A percentile compares a stretch with the other conserved stretches of the same genome.
Evolutionary conservation across 2,888 invertebrate species (phyloP).

Genomic region (Brachyptera risi): DNA sequence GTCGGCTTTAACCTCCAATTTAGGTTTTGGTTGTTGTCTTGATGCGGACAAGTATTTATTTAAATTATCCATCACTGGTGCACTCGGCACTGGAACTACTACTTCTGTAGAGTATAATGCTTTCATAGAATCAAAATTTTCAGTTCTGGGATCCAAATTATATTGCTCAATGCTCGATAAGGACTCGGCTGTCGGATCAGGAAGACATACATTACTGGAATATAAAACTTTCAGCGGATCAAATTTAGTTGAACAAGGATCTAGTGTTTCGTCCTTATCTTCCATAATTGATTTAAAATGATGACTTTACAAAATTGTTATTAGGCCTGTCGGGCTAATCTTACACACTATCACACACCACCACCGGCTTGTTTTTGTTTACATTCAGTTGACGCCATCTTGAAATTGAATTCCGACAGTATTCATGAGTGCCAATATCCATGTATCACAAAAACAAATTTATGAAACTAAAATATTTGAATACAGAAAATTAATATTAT

Average conservation of each 20-base stretch:
- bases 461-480: not conserved
- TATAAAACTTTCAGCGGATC: conserved; percentile 9
- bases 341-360: not conserved
- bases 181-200: not conserved
- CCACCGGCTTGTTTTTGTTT: conserved; percentile 1
- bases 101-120: conserved; percentile 59
- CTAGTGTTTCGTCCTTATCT: not conserved
- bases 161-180: not conserved
- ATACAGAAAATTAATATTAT: conserved; percentile 30
- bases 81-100: conserved; percentile 52
- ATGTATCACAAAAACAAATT: no score
- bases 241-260: not conserved
- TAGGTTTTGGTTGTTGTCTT: not conserved
- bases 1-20: conserved; percentile 42
- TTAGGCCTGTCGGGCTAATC: no score
- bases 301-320: not conserved
- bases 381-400: conserved; percentile 1
- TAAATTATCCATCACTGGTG: conserved; percentile 65
- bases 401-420: not conserved
- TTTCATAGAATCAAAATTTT: conserved; percentile 63
- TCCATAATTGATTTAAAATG: conserved; percentile 1
- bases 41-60: conserved; percentile 48
- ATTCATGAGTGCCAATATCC: no score
- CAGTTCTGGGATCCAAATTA: conserved; percentile 51
- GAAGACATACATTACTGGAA: not conserved